These are phyloP conservation scores for Periophthalmus modestus DNA, from an alignment of 2,113 vertebrate genomes.

Conservation along the genomic window DNA sequence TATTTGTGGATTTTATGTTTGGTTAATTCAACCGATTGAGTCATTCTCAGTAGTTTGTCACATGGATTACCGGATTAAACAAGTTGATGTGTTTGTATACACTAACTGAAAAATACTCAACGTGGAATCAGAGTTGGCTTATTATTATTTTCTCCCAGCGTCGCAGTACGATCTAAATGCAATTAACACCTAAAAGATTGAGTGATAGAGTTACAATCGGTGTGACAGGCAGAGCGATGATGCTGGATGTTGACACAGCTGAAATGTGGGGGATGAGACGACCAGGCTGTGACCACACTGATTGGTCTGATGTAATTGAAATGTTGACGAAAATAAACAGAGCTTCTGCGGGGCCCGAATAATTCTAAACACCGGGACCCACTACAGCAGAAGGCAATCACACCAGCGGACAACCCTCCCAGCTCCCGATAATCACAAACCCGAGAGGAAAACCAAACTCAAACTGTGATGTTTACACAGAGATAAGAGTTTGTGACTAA, in stretches of 20 bases:
- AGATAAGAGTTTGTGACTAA: conserved; percentile 49
- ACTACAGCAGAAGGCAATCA: conserved; percentile 57
- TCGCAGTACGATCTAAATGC: conserved; percentile 46
- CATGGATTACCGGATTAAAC: conserved; percentile 45
- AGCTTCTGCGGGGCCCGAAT: conserved; percentile 57
- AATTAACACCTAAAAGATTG: conserved; percentile 61
- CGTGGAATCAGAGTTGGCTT: conserved; percentile 32
- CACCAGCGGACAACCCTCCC: conserved; percentile 44
- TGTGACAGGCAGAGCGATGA: conserved; percentile 61
- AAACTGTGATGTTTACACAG: conserved; percentile 66
- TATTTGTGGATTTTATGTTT: not conserved
- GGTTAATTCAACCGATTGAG: not conserved
- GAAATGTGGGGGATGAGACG: conserved; percentile 63
- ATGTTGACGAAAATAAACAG: conserved; percentile 72
- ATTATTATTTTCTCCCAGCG: conserved; percentile 48
- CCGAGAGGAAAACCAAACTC: conserved; percentile 17
- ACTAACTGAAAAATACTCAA: conserved; percentile 33
- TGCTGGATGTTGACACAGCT: conserved; percentile 66
- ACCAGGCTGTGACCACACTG: conserved; percentile 70
- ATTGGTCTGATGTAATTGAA: conserved; percentile 72
- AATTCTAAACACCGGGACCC: conserved; percentile 50
- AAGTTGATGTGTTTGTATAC: conserved; percentile 19
- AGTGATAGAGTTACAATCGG: conserved; percentile 68
- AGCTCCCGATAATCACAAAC: conserved; percentile 52
- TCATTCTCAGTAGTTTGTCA: conserved; percentile 29